Base-by-base conservation (phyloP, 1,140 invertebrate genomes). In the Aricia agestis region DNA sequence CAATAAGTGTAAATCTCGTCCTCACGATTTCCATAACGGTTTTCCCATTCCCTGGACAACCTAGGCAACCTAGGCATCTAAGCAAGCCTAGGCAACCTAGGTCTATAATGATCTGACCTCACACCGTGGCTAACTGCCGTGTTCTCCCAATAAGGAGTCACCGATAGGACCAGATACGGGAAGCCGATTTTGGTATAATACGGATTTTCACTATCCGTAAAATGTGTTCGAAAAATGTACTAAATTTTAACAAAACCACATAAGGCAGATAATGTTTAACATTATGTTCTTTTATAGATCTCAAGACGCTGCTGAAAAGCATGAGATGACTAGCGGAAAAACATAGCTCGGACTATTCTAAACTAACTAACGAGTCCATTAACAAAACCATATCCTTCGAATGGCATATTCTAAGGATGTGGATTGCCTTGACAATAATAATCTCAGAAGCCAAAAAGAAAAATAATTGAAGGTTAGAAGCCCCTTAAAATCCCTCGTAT, bases 21-120 rank as follows among this genome's bases (percentile, higher is more conserved):
- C 45, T 11, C 45, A 52, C 45, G 45, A 52, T 9, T 52, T 52
- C 45, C 11, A 52, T 42, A 42, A 25, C 25, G 9, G 36, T 36
- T 36, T 15, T 13, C 45, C 45, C 13, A 13, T 52, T 52, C 45
- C 45, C 45, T 52, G 45, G 45, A 15, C 45, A 52, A 9, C 45
- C 9, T 13, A 52, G 9, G 45, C 13, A 45, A 45, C 42, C 9
- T 45, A 45, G 42, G n/a, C n/a, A n/a, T n/a, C n/a, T n/a, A n/a
- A n/a, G n/a, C n/a, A n/a, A n/a, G 9, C 2, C 32, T 32, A 6
- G 32, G 32, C 32, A 36, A 36, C 36, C 45, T 52, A 13, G 45
- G 45, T 52, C 45, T 52, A 52, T 52, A 52, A 52, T 52, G 45
- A 52, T 52, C 45, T 52, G 45, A 52, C 45, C 45, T 52, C 45